phyloP scores from a whole-genome alignment of 2,888 invertebrate species.

The Unio pictorum region DNA sequence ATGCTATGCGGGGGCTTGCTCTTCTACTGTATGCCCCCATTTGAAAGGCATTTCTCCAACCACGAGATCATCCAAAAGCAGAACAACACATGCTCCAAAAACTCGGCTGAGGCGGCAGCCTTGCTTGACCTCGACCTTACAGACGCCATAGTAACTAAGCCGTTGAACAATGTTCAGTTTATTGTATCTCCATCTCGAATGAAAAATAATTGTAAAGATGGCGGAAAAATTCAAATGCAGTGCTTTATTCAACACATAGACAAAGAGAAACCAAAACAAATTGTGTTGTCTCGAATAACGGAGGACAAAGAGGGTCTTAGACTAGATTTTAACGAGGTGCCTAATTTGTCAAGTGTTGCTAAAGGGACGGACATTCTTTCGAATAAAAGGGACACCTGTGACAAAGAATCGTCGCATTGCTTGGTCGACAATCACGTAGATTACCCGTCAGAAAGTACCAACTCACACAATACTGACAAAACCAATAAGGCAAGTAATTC shows the following conservation, averaged over 20 bases:
- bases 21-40: conserved; percentile 63
- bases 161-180: conserved; percentile 56
- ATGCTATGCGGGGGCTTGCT: conserved; percentile 61
- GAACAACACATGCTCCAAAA: conserved; percentile 53
- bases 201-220: conserved; percentile 48
- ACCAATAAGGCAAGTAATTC: conserved; percentile 49
- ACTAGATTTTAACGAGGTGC: conserved; percentile 53
- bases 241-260: conserved; percentile 60
- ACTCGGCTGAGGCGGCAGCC: conserved; percentile 62
- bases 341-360: conserved; percentile 20
- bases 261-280: conserved; percentile 57
- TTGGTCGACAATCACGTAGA: conserved; percentile 35
- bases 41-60: conserved; percentile 63
- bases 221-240: conserved; percentile 57
- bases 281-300: conserved; percentile 60
- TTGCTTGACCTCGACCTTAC: conserved; percentile 62
- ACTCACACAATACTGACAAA: conserved; percentile 55
- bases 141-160: conserved; percentile 56
- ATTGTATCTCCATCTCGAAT: conserved; percentile 52
- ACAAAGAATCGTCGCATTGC: conserved; percentile 28
- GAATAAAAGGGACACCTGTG: conserved; percentile 26
- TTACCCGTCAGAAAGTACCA: conserved; percentile 53
- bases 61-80: conserved; percentile 64
- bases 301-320: conserved; percentile 60
- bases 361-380: conserved; percentile 27